Base-by-base conservation (phyloP, 2,797 vertebrate species). In the Anisognathus igniventris region DNA sequence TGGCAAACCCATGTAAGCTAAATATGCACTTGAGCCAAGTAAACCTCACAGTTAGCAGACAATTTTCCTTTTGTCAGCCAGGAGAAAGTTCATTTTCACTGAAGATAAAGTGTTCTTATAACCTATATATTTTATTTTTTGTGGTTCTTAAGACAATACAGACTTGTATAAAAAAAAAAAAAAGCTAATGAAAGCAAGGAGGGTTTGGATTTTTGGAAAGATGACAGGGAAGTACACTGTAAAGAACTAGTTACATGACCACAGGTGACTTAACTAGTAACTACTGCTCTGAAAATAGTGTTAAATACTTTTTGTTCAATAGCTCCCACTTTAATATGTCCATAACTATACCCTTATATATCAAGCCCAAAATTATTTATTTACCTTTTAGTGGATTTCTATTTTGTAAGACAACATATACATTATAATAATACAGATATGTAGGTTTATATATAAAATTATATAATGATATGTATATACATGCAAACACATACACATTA, bases 41-140 rank as follows among this genome's bases (percentile, higher is more conserved):
- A 73, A 95, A 65, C 75, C 58, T 88, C 58, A 66, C 74, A 78
- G 71, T 87, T 65, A 86, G 58, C n/a, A 92, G 83, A 93, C 88
- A 93, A 93, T 94, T 94, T 91, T 92, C 80, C 60, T 94, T 94
- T 94, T 96, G 95, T 89, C 92, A 72, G n/a, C 33, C 30, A 53
- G 58, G 71, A 90, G 73, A 93, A 95, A 94, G 66, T 68, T 90
- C 22, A 75, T 92, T 93, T 94, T 92, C 70, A 50, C 60, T 25
- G n/a, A 84, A 91, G 66, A 92, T n/a, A 39, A 65, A 79, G 22
- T n/a, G 58, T 53, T 91, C 51, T 72, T 90, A 30, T 62, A 66
- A 21, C 16, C 15, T 67, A 83, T 67, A 23, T 54, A 54, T 86
- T 78, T 79, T 91, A 28, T 62, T 83, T 92, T 71, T 37, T 3